Base-by-base conservation (phyloP, 64 coral and sea anemone species). In the Montipora sp. region DNA sequence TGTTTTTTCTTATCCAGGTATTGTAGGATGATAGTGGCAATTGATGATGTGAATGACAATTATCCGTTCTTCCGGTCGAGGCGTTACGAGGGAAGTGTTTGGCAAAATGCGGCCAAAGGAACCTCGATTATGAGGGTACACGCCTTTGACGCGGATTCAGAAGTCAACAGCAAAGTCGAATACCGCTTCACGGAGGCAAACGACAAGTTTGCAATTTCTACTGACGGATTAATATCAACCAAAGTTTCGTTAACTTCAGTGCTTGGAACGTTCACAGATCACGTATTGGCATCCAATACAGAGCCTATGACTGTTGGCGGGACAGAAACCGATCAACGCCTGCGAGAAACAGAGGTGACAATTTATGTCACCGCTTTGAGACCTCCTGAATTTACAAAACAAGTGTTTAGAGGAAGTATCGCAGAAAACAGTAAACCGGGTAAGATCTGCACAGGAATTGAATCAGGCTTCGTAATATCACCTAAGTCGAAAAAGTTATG, bases 11-110 rank as follows among this genome's bases (percentile, higher is more conserved):
- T 94, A 6, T 51, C 84, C 55, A 77, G 87, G 0, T 92, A 97
- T 59, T 97, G 95, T 48, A 73, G 68, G 14, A 36, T 97, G 51
- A 81, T 5, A 18, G 83, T 97, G 18, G n/a, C 4, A 21, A 88
- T 94, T 6, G 36, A 75, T 77, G 95, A 97, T 84, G 70, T 83
- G 16, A 97, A 97, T 77, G 95, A 97, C 24, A 97, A 97, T 36
- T 97, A 89, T 19, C 89, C 95, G 10, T 12, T 74, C 49, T 97
- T 97, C 75, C 80, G 63, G 2, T 87, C 84, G 49, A 70, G 74
- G 45, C 78, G 44, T 19, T 94, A 94, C 75, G 80, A 88, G 53
- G 92, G 91, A 48, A 94, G 95, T 49, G 89, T 97, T 10, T 97
- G 87, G 80, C 65, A 94, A 47, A 89, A 89, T 6, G 77, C 95